Evolutionary conservation across 2,888 invertebrate species (phyloP).

Genomic region (Leptopilina myrica): DNA sequence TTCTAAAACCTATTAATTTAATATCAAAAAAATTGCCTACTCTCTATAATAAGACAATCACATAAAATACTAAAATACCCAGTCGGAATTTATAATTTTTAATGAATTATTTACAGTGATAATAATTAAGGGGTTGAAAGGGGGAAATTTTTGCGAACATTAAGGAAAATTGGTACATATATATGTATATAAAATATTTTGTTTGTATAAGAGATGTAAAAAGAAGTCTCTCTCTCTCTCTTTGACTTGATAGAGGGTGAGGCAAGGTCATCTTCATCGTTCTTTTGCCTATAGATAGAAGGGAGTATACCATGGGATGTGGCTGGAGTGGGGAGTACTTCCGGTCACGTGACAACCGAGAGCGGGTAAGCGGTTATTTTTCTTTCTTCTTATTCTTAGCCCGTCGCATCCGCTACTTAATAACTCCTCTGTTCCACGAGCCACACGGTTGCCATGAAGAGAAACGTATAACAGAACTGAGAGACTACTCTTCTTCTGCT

Average conservation of each 20-base stretch:
- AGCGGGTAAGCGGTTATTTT: slow-evolving; percentile 73
- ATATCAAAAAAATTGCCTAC: too few relatives aligned
- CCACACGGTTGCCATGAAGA: slow-evolving; percentile 54
- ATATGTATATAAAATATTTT: too few relatives aligned
- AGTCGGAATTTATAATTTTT: too few relatives aligned
- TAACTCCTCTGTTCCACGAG: slow-evolving; percentile 69
- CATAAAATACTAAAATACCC: too few relatives aligned
- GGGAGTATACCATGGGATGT: slow-evolving; percentile 35
- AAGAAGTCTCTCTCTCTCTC: slow-evolving; percentile 35
- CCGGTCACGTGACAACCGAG: slow-evolving; percentile 75
- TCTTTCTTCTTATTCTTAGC: slow-evolving; percentile 76
- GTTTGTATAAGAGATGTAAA: neutral
- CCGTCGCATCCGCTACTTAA: slow-evolving; percentile 73
- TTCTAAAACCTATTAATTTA: too few relatives aligned
- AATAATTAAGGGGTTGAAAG: too few relatives aligned
- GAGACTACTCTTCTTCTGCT: neutral
- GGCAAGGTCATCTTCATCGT: slow-evolving; percentile 62
- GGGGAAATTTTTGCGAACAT: too few relatives aligned
- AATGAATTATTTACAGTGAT: too few relatives aligned
- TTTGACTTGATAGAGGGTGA: slow-evolving; percentile 58
- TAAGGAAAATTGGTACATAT: neutral
- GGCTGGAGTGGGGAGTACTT: slow-evolving; percentile 67
- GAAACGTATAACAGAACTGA: slow-evolving; percentile 8
- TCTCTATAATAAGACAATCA: too few relatives aligned
- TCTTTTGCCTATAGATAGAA: slow-evolving; percentile 47